These are phyloP conservation scores for Conops quadrifasciatus DNA, from an alignment of 2,888 invertebrate species.

Conservation along the genomic window DNA sequence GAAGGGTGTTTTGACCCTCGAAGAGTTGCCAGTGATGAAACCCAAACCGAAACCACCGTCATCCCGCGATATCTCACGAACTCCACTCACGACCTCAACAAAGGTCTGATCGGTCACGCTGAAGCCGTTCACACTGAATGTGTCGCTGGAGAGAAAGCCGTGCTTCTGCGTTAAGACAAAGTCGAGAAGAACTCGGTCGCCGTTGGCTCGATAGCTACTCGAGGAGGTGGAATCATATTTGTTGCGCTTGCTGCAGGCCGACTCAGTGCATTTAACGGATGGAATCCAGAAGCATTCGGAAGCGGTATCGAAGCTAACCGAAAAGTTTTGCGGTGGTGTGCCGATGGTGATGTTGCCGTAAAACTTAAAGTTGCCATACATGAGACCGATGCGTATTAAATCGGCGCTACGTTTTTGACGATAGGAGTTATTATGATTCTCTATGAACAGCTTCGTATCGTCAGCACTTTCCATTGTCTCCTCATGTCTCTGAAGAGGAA, in stretches of 20 bases:
- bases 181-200: constrained; percentile 86
- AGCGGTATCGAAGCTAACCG: constrained; percentile 86
- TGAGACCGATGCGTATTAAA: no score
- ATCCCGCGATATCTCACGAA: constrained; percentile 93
- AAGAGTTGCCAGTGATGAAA: constrained; percentile 87
- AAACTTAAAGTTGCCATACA: no score
- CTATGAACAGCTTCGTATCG: no score
- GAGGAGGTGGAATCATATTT: constrained; percentile 92
- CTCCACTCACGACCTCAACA: constrained; percentile 92
- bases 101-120: constrained; percentile 83
- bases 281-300: constrained; percentile 99
- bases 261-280: constrained; percentile 89
- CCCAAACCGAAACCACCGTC: constrained; percentile 97
- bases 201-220: constrained; percentile 82
- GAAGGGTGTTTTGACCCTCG: constrained; percentile 82
- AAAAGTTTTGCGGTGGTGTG: constrained; percentile 87
- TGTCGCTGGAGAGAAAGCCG: constrained; percentile 92
- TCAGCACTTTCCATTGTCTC: no score
- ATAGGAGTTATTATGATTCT: no score
- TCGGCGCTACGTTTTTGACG: no score
- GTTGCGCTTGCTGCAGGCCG: constrained; percentile 92
- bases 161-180: constrained; percentile 96
- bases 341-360: constrained; percentile 76
- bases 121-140: constrained; percentile 75
- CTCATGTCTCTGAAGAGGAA: no score